Evolutionary conservation across 2,888 invertebrate species (phyloP).

Genomic region (Mycalesis mineus): DNA sequence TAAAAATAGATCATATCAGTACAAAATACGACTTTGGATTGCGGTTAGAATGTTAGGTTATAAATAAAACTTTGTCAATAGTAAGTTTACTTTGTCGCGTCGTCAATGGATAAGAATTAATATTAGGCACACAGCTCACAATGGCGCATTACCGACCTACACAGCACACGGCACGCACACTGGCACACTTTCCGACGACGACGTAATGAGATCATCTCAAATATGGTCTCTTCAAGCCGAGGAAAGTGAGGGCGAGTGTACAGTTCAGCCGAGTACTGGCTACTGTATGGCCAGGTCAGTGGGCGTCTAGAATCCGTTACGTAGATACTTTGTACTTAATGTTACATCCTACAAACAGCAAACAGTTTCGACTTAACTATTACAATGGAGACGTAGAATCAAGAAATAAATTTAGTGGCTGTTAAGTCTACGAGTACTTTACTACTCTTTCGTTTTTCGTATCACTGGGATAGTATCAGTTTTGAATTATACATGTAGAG

Average conservation of each 20-base stretch:
- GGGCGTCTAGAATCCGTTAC: slow-evolving; percentile 1
- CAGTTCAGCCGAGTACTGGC: slow-evolving; percentile 1
- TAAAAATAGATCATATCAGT: no score
- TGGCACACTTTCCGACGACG: slow-evolving; percentile 46
- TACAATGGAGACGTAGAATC: no score
- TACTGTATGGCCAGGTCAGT: neutral
- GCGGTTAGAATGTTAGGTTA: no score
- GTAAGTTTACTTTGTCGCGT: slow-evolving; percentile 28
- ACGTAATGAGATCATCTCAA: slow-evolving; percentile 48
- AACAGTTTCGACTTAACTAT: no score
- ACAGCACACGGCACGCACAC: slow-evolving; percentile 31
- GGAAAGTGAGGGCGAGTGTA: slow-evolving; percentile 1
- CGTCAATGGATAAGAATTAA: slow-evolving; percentile 49
- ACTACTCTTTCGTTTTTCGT: no score
- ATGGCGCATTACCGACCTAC: slow-evolving; percentile 40
- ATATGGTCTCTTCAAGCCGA: slow-evolving; percentile 17
- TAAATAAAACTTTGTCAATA: slow-evolving; percentile 1
- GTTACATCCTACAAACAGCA: neutral
- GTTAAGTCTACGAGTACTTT: no score
- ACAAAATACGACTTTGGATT: no score
- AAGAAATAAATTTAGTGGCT: no score
- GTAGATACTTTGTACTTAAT: neutral
- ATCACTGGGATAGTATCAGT: no score
- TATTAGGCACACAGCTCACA: slow-evolving; percentile 62
- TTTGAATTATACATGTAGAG: no score